Evolutionary conservation across 2,113 vertebrate species (phyloP).

Genomic region (Antigone vipio): DNA sequence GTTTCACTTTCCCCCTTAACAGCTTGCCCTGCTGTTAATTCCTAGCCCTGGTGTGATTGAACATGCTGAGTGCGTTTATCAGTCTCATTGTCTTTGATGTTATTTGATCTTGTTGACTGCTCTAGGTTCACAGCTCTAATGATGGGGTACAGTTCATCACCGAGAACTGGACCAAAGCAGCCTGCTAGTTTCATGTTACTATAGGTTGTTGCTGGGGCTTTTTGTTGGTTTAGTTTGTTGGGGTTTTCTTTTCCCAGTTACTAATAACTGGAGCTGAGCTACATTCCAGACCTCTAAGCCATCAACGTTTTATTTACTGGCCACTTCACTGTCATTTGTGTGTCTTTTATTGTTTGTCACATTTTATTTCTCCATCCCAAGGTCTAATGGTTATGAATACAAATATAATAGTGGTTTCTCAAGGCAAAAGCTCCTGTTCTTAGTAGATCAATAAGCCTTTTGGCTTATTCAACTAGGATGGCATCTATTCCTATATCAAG

Average conservation of each 20-base stretch:
- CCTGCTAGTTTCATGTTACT: background rate
- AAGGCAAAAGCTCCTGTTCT: background rate
- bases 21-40: background rate
- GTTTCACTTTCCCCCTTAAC: background rate
- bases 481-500: background rate
- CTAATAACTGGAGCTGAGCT: background rate
- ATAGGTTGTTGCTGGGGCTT: background rate
- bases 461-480: background rate
- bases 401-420: background rate
- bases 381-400: background rate
- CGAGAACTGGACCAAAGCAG: background rate
- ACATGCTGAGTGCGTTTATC: background rate
- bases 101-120: background rate
- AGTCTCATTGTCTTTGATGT: background rate
- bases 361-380: background rate
- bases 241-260: rapidly evolving
- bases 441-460: background rate
- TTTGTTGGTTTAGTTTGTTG: background rate
- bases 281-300: background rate
- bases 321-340: background rate
- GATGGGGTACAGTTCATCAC: background rate
- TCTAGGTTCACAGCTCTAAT: background rate
- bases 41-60: background rate
- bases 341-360: background rate
- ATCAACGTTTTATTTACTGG: background rate